phyloP scores from a whole-genome alignment of 2,797 vertebrate species.

The Enteromius argenteus region DNA sequence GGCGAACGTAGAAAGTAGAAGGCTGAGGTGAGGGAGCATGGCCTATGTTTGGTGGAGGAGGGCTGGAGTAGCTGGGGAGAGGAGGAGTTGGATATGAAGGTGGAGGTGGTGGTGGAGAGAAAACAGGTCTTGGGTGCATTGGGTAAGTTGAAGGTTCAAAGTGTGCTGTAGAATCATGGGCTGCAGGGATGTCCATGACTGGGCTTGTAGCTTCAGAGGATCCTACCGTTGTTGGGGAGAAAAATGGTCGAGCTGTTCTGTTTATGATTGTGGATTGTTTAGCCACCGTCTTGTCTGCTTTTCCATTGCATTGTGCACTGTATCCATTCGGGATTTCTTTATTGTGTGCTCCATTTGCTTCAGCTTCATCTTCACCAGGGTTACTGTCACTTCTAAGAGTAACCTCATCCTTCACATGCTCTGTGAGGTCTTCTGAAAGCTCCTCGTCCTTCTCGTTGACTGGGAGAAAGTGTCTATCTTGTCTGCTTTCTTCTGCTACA shows the following conservation, averaged over 20 bases:
- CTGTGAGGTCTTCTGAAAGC: slow-evolving; percentile 66
- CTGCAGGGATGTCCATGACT: slow-evolving; percentile 77
- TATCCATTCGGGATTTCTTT: slow-evolving; percentile 74
- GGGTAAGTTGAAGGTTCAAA: slow-evolving; percentile 12
- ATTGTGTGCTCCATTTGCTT: slow-evolving; percentile 63
- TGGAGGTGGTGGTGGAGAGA: slow-evolving; percentile 78
- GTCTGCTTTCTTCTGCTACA: slow-evolving; percentile 65
- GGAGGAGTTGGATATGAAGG: slow-evolving; percentile 79
- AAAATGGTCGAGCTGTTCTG: slow-evolving; percentile 92
- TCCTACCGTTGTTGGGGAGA: slow-evolving; percentile 76
- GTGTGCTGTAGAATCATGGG: slow-evolving; percentile 74
- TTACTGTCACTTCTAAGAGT: slow-evolving; percentile 57
- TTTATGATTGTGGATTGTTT: slow-evolving; percentile 84
- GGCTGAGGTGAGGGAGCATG: slow-evolving; percentile 65
- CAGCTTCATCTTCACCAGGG: slow-evolving; percentile 58
- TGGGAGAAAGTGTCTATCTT: slow-evolving; percentile 81
- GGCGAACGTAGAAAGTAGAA: slow-evolving; percentile 62
- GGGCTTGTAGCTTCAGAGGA: slow-evolving; percentile 63
- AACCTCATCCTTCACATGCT: slow-evolving; percentile 65
- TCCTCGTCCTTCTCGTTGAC: slow-evolving; percentile 73
- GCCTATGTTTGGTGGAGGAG: slow-evolving; percentile 65
- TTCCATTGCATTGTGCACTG: slow-evolving; percentile 78
- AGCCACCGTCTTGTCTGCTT: slow-evolving; percentile 60
- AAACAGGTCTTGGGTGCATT: slow-evolving; percentile 47
- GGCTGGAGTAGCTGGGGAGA: slow-evolving; percentile 75